These are phyloP conservation scores for Periphyllus acericola DNA, from an alignment of 2,888 invertebrate genomes.

Conservation along the genomic window DNA sequence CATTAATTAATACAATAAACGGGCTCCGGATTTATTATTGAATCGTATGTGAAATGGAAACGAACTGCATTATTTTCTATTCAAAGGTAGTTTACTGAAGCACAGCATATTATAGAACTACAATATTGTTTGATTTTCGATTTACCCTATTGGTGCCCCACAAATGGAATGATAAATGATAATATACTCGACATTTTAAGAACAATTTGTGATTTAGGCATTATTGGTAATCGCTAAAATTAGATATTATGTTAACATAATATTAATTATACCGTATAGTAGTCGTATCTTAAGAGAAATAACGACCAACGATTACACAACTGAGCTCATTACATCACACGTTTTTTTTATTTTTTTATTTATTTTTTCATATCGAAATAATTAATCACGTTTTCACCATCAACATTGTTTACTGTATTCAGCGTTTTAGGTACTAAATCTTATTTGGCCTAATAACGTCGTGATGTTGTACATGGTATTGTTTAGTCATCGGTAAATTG, in stretches of 20 bases:
- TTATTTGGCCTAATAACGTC: conserved; percentile 28
- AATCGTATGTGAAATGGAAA: too few species aligned
- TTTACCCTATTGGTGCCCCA: too few species aligned
- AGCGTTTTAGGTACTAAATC: conserved; percentile 8
- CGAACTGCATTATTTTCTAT: too few species aligned
- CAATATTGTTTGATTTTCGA: too few species aligned
- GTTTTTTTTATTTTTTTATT: too few species aligned
- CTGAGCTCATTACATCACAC: not conserved
- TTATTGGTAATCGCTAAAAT: not conserved
- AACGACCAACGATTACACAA: conserved; percentile 14
- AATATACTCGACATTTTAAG: too few species aligned
- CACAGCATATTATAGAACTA: too few species aligned
- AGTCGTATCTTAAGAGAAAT: not conserved
- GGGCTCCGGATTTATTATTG: too few species aligned
- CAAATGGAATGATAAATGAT: too few species aligned
- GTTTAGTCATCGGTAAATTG: conserved; percentile 7
- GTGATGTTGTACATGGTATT: not conserved
- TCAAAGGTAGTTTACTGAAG: too few species aligned
- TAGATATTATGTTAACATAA: not conserved
- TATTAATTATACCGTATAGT: not conserved
- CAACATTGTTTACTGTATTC: conserved; percentile 31
- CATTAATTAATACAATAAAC: too few species aligned
- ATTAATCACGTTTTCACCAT: conserved; percentile 41
- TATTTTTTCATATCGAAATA: conserved; percentile 22
- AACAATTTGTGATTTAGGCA: not conserved